A percentile compares a stretch with the other conserved stretches of the same genome.
These are phyloP conservation scores for Heterochromis multidens DNA, from an alignment of 2,113 vertebrate species.

Conservation along the genomic window DNA sequence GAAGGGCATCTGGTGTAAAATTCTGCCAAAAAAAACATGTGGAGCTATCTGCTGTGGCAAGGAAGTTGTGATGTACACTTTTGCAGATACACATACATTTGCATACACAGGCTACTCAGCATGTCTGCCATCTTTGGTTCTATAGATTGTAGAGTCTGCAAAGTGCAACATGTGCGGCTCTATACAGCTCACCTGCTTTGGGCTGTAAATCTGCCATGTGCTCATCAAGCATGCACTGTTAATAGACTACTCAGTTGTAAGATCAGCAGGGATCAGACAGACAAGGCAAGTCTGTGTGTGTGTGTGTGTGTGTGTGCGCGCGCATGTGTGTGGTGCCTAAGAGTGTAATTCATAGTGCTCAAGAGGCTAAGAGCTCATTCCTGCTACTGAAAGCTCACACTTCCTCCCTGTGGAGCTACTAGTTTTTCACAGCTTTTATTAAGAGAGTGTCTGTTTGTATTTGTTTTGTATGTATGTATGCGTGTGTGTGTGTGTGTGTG, in stretches of 20 bases:
- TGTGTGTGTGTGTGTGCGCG: not conserved
- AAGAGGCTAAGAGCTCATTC: constrained; percentile 48
- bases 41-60: not conserved
- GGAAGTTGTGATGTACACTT: not conserved
- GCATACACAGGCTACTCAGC: not conserved
- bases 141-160: not conserved
- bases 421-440: constrained; percentile 27
- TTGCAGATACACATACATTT: not conserved
- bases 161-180: not conserved
- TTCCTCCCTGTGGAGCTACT: constrained; percentile 11
- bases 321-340: not conserved
- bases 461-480: not conserved
- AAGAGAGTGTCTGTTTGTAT: constrained; percentile 25
- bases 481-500: not conserved
- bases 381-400: constrained; percentile 31
- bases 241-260: constrained; percentile 31
- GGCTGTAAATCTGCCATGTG: constrained; percentile 35
- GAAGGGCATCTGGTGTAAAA: not conserved
- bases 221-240: constrained; percentile 36
- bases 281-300: not conserved
- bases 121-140: not conserved
- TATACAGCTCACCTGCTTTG: constrained; percentile 21
- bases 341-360: constrained; percentile 42
- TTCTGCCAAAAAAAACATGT: not conserved
- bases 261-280: constrained; percentile 4